Base-by-base conservation (phyloP, 2,888 invertebrate species). In the Teleogryllus oceanicus region DNA sequence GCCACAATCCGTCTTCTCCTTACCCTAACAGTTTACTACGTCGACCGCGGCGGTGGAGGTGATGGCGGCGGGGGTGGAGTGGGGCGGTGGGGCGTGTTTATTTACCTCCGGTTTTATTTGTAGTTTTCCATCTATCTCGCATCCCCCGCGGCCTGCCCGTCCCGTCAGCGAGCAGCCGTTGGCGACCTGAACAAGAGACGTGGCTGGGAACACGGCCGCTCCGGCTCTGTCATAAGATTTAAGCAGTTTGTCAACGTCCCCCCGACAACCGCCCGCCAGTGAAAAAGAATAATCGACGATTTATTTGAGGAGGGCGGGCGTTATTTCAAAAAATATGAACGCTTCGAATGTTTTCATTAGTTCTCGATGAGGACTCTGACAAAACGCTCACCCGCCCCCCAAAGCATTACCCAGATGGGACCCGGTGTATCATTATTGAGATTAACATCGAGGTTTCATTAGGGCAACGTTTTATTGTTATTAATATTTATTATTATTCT, bases 71-170 rank as follows among this genome's bases (percentile, higher is more conserved):
- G 24, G 24, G 24, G 24, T 13, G 16, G 62, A 5, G 62, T 2
- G 12, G 8, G 37, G 62, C n/a, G n/a, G 62, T 62, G 13, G 62
- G n/a, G 16, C 62, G 62, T 62, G 62, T 62, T 62, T 62, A 62
- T 62, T 62, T 62, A 62, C 62, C 62, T 62, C 62, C n/a, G 62
- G 62, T 62, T 62, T 62, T 62, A 62, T 62, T 62, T 62, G 62
- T 62, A 62, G 62, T 62, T 62, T n/a, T 8, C 62, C 62, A 62
- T 62, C 62, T 62, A 62, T 62, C 62, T 18, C 62, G 16, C 62
- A 62, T 62, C 62, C 62, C n/a, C 13, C 62, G 3, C 16, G 62
- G 62, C 37, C 37, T 37, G 37, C 37, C 37, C 37, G 37, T 4
- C 24, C 37, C 37, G 37, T 37, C 37, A 62, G 62, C 16, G 1